phyloP scores from a whole-genome alignment of 2,888 invertebrate species.

The Pyralis farinalis region DNA sequence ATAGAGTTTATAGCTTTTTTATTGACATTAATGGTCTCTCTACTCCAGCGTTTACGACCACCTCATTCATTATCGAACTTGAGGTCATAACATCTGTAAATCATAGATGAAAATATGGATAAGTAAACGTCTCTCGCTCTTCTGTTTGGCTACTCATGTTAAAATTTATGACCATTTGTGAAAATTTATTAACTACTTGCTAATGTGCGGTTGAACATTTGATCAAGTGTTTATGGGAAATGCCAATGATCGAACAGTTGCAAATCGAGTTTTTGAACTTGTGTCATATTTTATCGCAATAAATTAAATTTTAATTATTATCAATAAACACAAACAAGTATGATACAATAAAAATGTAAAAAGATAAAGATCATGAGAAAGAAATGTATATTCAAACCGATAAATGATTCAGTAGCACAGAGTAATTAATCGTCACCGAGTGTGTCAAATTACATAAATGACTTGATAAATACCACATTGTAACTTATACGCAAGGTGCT shows the following conservation, averaged over 20 bases:
- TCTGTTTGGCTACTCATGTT: conserved; percentile 28
- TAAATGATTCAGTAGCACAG: conserved; percentile 40
- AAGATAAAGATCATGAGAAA: neutral
- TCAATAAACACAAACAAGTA: too few species aligned
- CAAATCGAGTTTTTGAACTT: too few species aligned
- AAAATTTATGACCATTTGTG: conserved; percentile 40
- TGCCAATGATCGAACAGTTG: neutral
- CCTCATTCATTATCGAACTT: conserved; percentile 77
- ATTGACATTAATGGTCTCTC: conserved; percentile 79
- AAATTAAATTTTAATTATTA: too few species aligned
- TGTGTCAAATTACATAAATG: conserved; percentile 34
- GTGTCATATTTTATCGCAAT: too few species aligned
- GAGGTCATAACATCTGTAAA: conserved; percentile 75
- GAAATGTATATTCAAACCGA: conserved; percentile 10
- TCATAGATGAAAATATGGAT: conserved; percentile 62
- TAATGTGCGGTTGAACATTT: neutral
- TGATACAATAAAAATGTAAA: neutral
- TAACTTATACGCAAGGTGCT: conserved; percentile 31
- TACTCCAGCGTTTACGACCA: conserved; percentile 72
- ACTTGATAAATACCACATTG: conserved; percentile 31
- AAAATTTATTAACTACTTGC: conserved; percentile 23
- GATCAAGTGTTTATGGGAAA: neutral
- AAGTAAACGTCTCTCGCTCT: conserved; percentile 36
- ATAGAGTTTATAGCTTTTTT: conserved; percentile 79
- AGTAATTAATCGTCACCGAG: conserved; percentile 46